These are phyloP conservation scores for Nowickia ferox DNA, from an alignment of 2,888 invertebrate genomes.

Conservation along the genomic window DNA sequence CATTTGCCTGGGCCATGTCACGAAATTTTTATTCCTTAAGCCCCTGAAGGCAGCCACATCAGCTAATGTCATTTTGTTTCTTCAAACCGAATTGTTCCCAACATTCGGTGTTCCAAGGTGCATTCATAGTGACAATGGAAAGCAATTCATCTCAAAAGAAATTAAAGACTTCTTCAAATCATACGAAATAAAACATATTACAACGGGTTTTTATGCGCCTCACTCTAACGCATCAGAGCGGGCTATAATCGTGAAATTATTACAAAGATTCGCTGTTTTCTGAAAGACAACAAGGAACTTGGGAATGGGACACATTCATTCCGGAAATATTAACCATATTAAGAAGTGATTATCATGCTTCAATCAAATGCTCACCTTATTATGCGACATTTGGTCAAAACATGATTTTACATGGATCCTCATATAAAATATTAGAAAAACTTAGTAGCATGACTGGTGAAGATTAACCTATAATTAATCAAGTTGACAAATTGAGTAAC, in stretches of 20 bases:
- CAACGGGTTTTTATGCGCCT: not conserved
- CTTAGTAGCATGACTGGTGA: conserved; percentile 13
- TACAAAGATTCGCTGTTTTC: conserved; percentile 13
- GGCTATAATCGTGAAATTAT: conserved; percentile 8
- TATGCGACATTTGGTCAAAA: conserved; percentile 4
- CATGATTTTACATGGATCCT: conserved; percentile 5
- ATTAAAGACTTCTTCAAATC: not conserved
- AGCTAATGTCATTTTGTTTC: too few species aligned
- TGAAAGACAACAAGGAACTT: not conserved
- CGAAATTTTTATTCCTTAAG: too few species aligned
- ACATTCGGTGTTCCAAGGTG: too few species aligned
- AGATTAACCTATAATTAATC: not conserved
- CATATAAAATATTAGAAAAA: conserved; percentile 27
- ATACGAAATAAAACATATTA: not conserved
- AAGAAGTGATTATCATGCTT: not conserved
- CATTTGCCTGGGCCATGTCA: too few species aligned
- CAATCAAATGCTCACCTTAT: conserved; percentile 21
- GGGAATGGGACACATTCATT: conserved; percentile 4
- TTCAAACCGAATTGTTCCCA: too few species aligned
- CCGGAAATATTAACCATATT: not conserved
- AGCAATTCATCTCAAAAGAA: too few species aligned
- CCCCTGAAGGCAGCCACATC: too few species aligned
- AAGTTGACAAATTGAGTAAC: not conserved
- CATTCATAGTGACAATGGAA: too few species aligned
- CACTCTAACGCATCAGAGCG: not conserved